Base-by-base conservation (phyloP, 2,113 vertebrate genomes). In the Passerina amoena region DNA sequence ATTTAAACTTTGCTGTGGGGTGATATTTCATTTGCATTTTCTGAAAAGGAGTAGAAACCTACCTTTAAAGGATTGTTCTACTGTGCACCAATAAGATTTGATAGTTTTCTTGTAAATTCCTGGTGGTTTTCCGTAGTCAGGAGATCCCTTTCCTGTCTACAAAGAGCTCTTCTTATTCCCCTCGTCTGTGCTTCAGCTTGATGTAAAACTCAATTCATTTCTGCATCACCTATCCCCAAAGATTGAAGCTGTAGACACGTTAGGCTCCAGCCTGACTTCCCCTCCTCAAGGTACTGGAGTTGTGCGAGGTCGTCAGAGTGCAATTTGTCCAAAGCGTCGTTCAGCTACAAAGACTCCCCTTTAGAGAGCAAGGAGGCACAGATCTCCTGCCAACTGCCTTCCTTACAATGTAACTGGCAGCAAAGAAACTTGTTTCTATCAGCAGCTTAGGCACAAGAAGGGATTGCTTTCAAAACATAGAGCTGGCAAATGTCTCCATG, bases 81-180 rank as follows among this genome's bases (percentile, higher is more conserved):
- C 72, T 79, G 61, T 33, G 28, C 65, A 27, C 85, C 88, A 88
- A 12, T 81, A 86, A 71, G 93, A 84, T 81, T 93, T 75, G 69
- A 53, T 71, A 12, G 31, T 92, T 95, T 86, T 86, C 96, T 96
- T 88, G 93, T 96, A 96, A 96, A 97, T 95, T 96, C 94, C 80
- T 94, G 28, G 93, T 94, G 92, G 96, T 96, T 96, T 97, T 94
- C 96, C 2, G 44, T 84, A 83, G 85, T 83, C 86, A 84, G 68
- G 88, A 90, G 94, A 90, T 94, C 80, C 61, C 61, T 96, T 94
- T 96, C 86, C 93, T 82, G 69, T 81, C 88, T 65, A 96, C 96
- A 97, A 97, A 96, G 96, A 94, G 7, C 92, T 94, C 93, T 94
- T 97, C 95, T 95, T 64, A 94, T 94, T 95, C 86, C 90, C 75